Percentiles rank a stretch among this genome's conserved stretches.
phyloP scores from a whole-genome alignment of 2,797 vertebrate genomes.

The Chiloscyllium punctatum region DNA sequence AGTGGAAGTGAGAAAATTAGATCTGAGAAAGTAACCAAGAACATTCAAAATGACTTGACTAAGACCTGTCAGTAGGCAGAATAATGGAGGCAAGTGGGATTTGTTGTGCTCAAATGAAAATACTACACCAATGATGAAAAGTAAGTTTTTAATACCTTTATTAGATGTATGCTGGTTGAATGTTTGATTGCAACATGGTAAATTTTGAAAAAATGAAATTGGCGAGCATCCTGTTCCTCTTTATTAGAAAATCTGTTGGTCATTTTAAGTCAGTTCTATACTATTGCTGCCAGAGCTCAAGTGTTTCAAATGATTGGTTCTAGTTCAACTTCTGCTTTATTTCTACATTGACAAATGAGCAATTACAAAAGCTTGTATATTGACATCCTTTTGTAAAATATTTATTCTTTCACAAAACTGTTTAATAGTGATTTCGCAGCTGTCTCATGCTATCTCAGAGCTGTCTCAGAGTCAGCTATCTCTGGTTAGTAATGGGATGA shows the following conservation, averaged over 20 bases:
- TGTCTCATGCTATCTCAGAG: background rate
- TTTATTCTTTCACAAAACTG: background rate
- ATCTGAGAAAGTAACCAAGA: background rate
- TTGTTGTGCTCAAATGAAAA: background rate
- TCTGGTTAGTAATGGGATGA: background rate
- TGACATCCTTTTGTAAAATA: constrained; percentile 18
- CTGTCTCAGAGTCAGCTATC: background rate
- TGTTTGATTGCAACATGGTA: background rate
- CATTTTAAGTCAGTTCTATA: background rate
- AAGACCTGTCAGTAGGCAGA: background rate
- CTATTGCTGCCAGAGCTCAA: background rate
- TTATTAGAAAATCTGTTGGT: background rate
- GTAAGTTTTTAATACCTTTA: background rate
- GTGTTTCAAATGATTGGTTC: constrained; percentile 1
- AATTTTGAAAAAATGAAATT: background rate
- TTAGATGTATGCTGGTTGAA: background rate
- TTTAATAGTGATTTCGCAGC: constrained; percentile 20
- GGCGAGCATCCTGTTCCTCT: background rate
- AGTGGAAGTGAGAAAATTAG: background rate
- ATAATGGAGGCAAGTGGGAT: background rate
- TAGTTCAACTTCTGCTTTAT: background rate
- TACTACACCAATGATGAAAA: background rate
- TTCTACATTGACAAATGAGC: background rate
- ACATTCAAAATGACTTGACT: background rate
- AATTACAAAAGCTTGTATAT: background rate